Evolutionary conservation across 1,140 invertebrate genomes (phyloP).

Genomic region (Papilio glaucus): DNA sequence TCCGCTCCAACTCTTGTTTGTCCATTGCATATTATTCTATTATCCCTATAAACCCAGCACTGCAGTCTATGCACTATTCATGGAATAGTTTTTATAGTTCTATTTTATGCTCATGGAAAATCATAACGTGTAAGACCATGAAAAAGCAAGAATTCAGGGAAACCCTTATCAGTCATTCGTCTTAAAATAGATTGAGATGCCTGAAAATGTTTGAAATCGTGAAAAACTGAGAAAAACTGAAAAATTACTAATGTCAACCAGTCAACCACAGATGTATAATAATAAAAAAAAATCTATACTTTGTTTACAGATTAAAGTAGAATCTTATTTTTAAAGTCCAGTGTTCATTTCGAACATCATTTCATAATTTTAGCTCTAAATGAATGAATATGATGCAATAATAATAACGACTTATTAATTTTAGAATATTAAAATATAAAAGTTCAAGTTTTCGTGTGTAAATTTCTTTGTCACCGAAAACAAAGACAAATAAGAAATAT

Average conservation of each 20-base stretch:
- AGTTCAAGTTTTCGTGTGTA: no score
- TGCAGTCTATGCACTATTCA: conserved; percentile 59
- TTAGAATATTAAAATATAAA: no score
- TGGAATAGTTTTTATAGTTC: conserved; percentile 60
- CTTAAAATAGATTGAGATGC: conserved; percentile 74
- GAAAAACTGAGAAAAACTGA: conserved; percentile 59
- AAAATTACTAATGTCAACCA: conserved; percentile 48
- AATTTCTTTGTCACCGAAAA: no score
- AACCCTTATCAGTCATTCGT: conserved; percentile 71
- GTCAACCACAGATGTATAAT: neutral
- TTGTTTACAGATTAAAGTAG: neutral
- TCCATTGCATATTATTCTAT: conserved; percentile 76
- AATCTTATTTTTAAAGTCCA: neutral
- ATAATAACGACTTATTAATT: no score
- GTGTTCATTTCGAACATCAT: no score
- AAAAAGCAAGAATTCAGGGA: conserved; percentile 55
- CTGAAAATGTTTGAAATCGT: conserved; percentile 50
- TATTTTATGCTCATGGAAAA: conserved; percentile 42
- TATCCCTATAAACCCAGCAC: conserved; percentile 46
- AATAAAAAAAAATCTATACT: neutral
- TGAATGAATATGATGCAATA: no score
- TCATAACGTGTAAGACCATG: conserved; percentile 51
- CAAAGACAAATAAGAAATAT: no score
- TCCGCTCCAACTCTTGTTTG: conserved; percentile 68
- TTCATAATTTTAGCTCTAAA: no score